A percentile compares a stretch with the other conserved stretches of the same genome.
These are phyloP conservation scores for Dysdera silvatica DNA, from an alignment of 1,140 invertebrate genomes.

Conservation along the genomic window DNA sequence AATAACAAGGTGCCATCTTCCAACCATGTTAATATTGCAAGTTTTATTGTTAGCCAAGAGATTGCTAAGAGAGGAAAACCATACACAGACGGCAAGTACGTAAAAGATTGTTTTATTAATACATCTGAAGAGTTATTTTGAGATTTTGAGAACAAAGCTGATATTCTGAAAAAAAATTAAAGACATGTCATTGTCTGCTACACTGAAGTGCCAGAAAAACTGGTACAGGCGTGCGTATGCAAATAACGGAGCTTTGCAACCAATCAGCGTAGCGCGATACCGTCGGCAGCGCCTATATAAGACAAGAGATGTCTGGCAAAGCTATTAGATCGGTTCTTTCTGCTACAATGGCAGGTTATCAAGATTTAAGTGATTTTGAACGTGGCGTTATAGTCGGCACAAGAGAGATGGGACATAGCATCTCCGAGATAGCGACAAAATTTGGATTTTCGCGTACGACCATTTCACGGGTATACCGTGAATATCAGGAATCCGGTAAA, in stretches of 20 bases:
- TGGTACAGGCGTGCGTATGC: background rate
- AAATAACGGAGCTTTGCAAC: too few species aligned
- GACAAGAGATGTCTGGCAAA: background rate
- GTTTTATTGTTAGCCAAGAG: background rate
- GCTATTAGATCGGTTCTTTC: background rate
- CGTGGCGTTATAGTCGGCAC: too few species aligned
- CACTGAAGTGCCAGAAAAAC: background rate
- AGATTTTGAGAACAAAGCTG: constrained; percentile 1
- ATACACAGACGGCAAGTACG: constrained; percentile 4
- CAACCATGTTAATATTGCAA: background rate
- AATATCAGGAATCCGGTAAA: too few species aligned
- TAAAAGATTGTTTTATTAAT: constrained; percentile 7
- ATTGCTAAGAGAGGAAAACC: constrained; percentile 6
- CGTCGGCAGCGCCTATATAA: background rate
- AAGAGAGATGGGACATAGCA: too few species aligned
- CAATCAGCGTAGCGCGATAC: background rate
- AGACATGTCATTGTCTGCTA: background rate
- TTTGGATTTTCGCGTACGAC: too few species aligned
- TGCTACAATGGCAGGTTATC: too few species aligned
- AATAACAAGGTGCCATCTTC: background rate
- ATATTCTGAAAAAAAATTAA: constrained; percentile 4
- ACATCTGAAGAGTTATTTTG: constrained; percentile 14
- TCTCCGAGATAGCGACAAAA: too few species aligned
- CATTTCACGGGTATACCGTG: too few species aligned
- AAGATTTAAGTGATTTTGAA: constrained; percentile 1